A percentile compares a stretch with the other conserved stretches of the same genome.
These are phyloP conservation scores for Drosophila macrothrix DNA, from an alignment of 2,888 invertebrate species.

Conservation along the genomic window DNA sequence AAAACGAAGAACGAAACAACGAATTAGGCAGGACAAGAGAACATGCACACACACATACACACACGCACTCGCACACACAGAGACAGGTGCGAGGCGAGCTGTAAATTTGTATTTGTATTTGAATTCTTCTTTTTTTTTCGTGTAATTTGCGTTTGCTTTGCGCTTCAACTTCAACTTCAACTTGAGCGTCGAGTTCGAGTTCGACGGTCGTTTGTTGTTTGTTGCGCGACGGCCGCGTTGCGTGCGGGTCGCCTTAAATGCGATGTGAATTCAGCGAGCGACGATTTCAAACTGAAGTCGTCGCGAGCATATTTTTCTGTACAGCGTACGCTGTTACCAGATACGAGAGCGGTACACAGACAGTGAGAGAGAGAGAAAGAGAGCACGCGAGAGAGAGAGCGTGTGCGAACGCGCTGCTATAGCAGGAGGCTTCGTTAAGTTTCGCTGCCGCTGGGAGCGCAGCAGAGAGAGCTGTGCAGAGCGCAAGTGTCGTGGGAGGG, in stretches of 20 bases:
- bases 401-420: conserved; percentile 12
- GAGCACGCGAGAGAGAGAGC: conserved; percentile 6
- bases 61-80: conserved; percentile 16
- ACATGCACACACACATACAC: conserved; percentile 11
- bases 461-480: conserved; percentile 23
- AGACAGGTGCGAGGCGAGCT: conserved; percentile 48
- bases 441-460: conserved; percentile 25
- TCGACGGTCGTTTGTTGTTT: conserved; percentile 61
- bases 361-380: conserved; percentile 1
- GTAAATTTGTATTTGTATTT: conserved; percentile 37
- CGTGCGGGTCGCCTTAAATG: conserved; percentile 53
- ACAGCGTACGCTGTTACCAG: conserved; percentile 18
- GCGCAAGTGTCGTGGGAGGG: conserved; percentile 72
- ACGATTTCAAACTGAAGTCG: conserved; percentile 78
- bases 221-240: conserved; percentile 64
- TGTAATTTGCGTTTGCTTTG: conserved; percentile 43
- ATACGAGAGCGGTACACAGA: conserved; percentile 14
- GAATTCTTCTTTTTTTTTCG: conserved; percentile 5
- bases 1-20: conserved; percentile 27
- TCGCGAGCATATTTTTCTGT: conserved; percentile 34
- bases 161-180: conserved; percentile 43
- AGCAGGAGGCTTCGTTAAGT: conserved; percentile 42
- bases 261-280: conserved; percentile 77
- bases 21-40: conserved; percentile 40
- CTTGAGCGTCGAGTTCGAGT: conserved; percentile 41